A percentile compares a stretch with the other conserved stretches of the same genome.
These are phyloP conservation scores for Agrilus planipennis DNA, from an alignment of 1,140 invertebrate species.

Conservation along the genomic window DNA sequence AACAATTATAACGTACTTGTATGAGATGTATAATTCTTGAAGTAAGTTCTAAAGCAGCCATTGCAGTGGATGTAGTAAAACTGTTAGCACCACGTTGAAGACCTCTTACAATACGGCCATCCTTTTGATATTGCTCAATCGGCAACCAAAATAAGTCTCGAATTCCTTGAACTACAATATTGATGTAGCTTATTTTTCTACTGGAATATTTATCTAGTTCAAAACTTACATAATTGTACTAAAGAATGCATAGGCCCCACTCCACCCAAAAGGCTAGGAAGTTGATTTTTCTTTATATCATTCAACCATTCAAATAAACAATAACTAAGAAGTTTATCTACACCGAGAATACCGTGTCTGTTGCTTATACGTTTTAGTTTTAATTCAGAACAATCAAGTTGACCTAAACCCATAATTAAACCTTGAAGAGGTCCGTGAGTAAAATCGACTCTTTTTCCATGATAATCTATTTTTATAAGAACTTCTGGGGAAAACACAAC, in stretches of 20 bases:
- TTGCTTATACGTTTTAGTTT: conserved; percentile 72
- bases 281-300: conserved; percentile 88
- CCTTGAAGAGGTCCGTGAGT: conserved; percentile 78
- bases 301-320: conserved; percentile 80
- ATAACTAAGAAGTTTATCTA: conserved; percentile 72
- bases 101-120: conserved; percentile 86
- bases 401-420: conserved; percentile 77
- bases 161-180: conserved; percentile 72
- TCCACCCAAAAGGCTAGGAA: conserved; percentile 83
- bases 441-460: conserved; percentile 80
- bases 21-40: conserved; percentile 74
- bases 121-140: conserved; percentile 93
- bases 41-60: conserved; percentile 90
- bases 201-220: conserved; percentile 2
- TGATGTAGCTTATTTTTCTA: conserved; percentile 10
- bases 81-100: conserved; percentile 91
- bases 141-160: conserved; percentile 88
- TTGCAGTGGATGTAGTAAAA: conserved; percentile 87
- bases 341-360: conserved; percentile 67
- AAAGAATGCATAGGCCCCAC: conserved; percentile 87
- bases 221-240: conserved; percentile 70
- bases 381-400: conserved; percentile 85
- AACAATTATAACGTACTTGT: conserved; percentile 44
- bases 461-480: conserved; percentile 82
- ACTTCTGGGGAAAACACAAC: conserved; percentile 84